Evolutionary conservation across 2,888 invertebrate species (phyloP), one percentile per base, ranked within the genome.

Genomic region (Seira musarum): DNA sequence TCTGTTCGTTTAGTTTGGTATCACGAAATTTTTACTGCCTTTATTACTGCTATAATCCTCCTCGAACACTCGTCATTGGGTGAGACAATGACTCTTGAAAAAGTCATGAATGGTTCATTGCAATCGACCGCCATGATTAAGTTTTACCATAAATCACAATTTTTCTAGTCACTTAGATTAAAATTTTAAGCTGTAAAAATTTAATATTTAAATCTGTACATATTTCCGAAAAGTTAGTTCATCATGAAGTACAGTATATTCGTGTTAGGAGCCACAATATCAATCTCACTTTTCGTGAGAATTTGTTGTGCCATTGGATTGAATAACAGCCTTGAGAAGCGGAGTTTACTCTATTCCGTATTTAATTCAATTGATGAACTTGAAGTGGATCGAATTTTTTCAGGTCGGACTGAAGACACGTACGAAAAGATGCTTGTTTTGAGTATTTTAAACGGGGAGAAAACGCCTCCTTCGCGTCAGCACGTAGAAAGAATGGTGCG

Each of bases 201-300:
- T 35, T 35, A n/a, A n/a, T 8, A 8, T 40, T 40, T 40, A 40
- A 40, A 40, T 6, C 6, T 40, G 6, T 40, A 40, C 13, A 40
- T 8, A 13, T 40, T 13, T 8, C 6, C 6, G 40, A 40, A 40
- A 70, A n/a, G n/a, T n/a, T n/a, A n/a, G n/a, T n/a, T 35, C 5
- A 80, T 40, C 21, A 84, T 84, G 83, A 85, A 85, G 61, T 84
- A 84, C 82, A 83, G 85, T 53, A 77, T 84, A n/a, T 73, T 83
- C 17, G 71, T 84, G 13, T 25, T 85, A 69, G 83, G 85, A 17
- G 84, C 84, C 8, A 79, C 85, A 2, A 81, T 85, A n/a, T 74
- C 81, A n/a, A 82, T 85, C 53, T 75, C 84, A 10, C 77, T 84
- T 3, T 85, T 84, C 74, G 76, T 85, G 19, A 75, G 83, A 13